Conservation (phyloP, 2,113 vertebrate species). For the Phocoena sinus region DNA sequence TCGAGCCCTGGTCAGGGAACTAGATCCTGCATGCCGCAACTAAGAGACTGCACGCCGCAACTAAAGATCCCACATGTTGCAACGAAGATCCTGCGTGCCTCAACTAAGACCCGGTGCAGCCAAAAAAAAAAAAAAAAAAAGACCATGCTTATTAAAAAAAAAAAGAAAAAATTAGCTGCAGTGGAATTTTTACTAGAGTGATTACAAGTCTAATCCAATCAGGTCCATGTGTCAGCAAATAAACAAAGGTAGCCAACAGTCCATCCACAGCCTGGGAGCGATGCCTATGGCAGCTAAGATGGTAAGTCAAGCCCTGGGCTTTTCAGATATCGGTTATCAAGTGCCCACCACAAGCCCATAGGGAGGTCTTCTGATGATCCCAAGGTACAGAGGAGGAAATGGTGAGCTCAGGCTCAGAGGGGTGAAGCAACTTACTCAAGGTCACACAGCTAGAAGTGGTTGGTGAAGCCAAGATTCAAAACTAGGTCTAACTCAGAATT, state of each 20-base stretch:
- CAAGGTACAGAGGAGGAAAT: neutral
- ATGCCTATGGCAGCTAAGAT: neutral
- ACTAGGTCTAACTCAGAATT: neutral
- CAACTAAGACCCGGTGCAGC: no score
- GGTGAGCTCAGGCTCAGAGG: neutral
- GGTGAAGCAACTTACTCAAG: neutral
- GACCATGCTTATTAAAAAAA: no score
- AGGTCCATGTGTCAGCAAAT: neutral
- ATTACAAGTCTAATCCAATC: neutral
- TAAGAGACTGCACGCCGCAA: no score
- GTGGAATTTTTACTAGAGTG: neutral
- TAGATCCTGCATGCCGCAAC: no score
- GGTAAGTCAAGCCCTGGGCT: neutral
- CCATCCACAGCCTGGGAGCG: neutral
- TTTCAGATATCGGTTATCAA: neutral
- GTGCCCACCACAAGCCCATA: neutral
- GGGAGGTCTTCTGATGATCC: neutral
- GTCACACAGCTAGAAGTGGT: neutral
- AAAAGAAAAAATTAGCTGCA: neutral
- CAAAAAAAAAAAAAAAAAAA: no score
- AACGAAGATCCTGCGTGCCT: no score
- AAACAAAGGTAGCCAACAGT: neutral
- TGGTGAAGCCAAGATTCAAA: neutral
- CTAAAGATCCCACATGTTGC: no score
- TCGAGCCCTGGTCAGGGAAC: no score